Percentiles rank a stretch among this genome's conserved stretches.
Conservation (phyloP, 2,888 invertebrate species). For the Tetranychus truncatus region DNA sequence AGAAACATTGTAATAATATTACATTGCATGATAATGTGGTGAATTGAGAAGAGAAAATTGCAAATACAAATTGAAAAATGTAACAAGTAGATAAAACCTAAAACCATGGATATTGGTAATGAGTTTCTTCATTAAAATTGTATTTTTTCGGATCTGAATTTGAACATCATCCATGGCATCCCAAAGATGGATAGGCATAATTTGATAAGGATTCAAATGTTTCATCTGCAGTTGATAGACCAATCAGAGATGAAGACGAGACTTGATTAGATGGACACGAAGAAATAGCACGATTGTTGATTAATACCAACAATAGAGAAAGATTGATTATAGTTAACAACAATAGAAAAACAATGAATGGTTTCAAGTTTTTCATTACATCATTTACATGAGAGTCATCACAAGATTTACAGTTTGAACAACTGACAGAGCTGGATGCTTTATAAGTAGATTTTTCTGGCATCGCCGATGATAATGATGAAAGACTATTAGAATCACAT, state of each 20-base stretch:
- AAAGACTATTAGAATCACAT: too few relatives aligned
- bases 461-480: too few relatives aligned
- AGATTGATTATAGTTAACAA: neutral
- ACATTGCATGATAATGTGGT: too few relatives aligned
- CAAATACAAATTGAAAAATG: too few relatives aligned
- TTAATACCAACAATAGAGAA: neutral
- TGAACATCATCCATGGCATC: neutral
- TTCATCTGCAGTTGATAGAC: neutral
- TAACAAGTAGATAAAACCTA: too few relatives aligned
- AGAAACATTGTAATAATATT: too few relatives aligned
- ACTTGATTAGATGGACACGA: neutral
- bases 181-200: neutral
- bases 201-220: neutral
- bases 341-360: neutral
- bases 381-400: neutral
- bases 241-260: neutral
- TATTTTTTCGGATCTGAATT: too few relatives aligned
- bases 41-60: too few relatives aligned
- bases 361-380: neutral
- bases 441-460: neutral
- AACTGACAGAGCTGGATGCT: neutral
- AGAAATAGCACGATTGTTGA: neutral
- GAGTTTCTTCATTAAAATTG: too few relatives aligned
- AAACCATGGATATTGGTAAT: too few relatives aligned
- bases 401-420: neutral